Conservation (phyloP, 2,113 vertebrate genomes). For the Pelecanoides urinatrix region DNA sequence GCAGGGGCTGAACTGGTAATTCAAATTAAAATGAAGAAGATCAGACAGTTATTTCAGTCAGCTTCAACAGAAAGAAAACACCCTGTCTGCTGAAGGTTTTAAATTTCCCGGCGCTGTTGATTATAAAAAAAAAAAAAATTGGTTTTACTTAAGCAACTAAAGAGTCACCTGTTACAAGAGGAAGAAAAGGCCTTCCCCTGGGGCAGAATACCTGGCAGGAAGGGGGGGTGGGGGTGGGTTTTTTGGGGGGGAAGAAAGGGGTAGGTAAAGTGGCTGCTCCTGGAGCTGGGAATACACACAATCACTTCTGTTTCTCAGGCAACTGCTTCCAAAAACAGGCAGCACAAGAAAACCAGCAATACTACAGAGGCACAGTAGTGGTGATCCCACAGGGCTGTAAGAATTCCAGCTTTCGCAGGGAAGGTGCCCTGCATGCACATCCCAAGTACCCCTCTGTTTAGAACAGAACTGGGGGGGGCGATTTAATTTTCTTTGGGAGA, state of each 20-base stretch:
- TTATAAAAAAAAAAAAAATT: not conserved
- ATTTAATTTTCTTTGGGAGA: not conserved
- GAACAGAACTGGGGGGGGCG: not conserved
- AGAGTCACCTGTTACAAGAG: not conserved
- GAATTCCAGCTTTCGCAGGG: not conserved
- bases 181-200: not conserved
- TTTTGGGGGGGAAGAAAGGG: not conserved
- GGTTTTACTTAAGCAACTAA: not conserved
- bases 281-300: not conserved
- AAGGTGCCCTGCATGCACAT: not conserved
- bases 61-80: not conserved
- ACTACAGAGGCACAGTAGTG: not conserved
- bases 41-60: not conserved
- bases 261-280: not conserved
- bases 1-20: not conserved
- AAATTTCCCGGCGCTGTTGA: not conserved
- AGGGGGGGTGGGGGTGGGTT: too few relatives aligned
- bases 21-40: not conserved
- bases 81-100: not conserved
- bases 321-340: not conserved
- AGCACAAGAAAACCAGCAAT: not conserved
- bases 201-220: not conserved
- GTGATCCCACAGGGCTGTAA: not conserved
- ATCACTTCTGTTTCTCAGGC: not conserved
- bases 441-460: not conserved